Base-by-base conservation (phyloP, 2,797 vertebrate species). In the Chanos chanos region DNA sequence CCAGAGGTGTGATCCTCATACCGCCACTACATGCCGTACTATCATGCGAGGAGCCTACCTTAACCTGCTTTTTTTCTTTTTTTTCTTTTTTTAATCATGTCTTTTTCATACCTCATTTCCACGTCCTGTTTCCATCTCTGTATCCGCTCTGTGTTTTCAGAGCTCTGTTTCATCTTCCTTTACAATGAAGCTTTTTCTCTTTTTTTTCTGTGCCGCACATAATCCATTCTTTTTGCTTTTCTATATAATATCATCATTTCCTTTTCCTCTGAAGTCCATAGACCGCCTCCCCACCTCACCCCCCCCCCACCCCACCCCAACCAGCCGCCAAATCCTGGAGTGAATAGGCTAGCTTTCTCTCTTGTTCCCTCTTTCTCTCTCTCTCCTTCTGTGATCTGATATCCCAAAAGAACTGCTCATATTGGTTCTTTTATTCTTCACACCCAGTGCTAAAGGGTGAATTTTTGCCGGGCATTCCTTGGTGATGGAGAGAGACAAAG, bases 401-500 rank as follows among this genome's bases (percentile, higher is more conserved):
- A 86, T 85, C 83, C 83, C 85, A 83, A 83, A 79, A 83, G 81
- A 86, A 74, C 82, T 83, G 81, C 86, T 87, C 84, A 87, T 84
- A 84, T 84, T 78, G 72, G 72, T 76, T 77, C 77, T 83, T 86
- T 87, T 86, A 83, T 89, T 86, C 77, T 64, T 75, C 64, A 70
- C 81, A 82, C 83, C 78, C 68, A 77, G 75, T 80, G 73, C 31
- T 71, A 81, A 71, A 52, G 59, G 55, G 54, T 53, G 62, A 75
- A 64, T 77, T 71, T 74, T 81, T 55, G 41, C 61, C 52, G 63
- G 64, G 64, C 58, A 74, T 74, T 67, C 62, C 66, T 61, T 57
- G n/a, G 64, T 61, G 71, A 72, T 75, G 74, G 76, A 77, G 72
- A 41, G 44, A 37, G 75, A 82, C 77, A 58, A 50, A 39, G 75